Conservation (phyloP, 2,113 vertebrate genomes). For the Colistium nudipinnis region DNA sequence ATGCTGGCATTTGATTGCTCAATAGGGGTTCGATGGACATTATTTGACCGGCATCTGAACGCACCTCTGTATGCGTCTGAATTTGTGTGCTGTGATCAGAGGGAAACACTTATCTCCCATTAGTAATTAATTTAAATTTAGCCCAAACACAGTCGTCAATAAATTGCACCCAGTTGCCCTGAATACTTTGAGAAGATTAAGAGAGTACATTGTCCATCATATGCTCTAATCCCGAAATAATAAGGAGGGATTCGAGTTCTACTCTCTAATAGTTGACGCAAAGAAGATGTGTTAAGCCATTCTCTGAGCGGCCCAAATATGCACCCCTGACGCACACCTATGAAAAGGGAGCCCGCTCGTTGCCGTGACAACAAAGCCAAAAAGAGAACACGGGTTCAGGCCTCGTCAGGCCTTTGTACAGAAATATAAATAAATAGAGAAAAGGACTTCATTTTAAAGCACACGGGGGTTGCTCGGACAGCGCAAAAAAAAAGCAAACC, state of each 20-base stretch:
- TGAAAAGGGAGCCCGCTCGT: constrained; percentile 31
- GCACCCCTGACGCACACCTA: constrained; percentile 36
- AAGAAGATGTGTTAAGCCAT: constrained; percentile 53
- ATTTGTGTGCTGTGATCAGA: background rate
- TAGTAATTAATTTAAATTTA: background rate
- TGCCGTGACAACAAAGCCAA: constrained; percentile 55
- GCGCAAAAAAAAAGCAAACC: constrained; percentile 40
- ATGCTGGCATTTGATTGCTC: constrained; percentile 41
- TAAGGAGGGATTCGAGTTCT: constrained; percentile 41
- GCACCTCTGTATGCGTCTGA: constrained; percentile 29
- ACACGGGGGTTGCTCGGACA: constrained; percentile 56
- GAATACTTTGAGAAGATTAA: constrained; percentile 55
- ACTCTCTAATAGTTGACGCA: background rate
- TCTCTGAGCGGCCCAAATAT: constrained; percentile 43
- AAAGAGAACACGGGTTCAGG: constrained; percentile 66
- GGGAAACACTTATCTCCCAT: constrained; percentile 8
- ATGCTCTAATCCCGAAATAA: constrained; percentile 66
- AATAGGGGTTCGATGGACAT: constrained; percentile 38
- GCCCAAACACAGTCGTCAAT: constrained; percentile 10
- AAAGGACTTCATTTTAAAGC: constrained; percentile 72
- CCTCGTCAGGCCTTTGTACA: constrained; percentile 60
- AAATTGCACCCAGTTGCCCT: constrained; percentile 15
- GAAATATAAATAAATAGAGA: constrained; percentile 76
- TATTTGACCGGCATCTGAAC: constrained; percentile 16
- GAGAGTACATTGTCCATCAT: constrained; percentile 47